phyloP scores from a whole-genome alignment of 2,113 vertebrate species.

The Nothocercus julius region DNA sequence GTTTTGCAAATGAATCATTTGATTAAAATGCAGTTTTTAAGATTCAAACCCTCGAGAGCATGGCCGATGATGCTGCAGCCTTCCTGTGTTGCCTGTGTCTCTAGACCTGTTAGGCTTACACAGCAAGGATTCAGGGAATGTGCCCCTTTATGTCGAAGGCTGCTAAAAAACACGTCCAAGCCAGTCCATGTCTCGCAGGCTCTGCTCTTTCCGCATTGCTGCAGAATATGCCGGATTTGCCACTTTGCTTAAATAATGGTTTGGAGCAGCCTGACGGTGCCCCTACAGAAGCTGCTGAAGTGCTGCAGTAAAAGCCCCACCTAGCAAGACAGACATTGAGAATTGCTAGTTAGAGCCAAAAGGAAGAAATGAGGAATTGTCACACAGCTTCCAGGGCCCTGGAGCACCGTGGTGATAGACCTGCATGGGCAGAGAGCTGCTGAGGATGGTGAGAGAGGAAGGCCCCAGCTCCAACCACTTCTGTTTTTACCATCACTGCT shows the following conservation, averaged over 20 bases:
- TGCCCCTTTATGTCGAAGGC: background rate
- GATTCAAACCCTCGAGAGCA: conserved; percentile 50
- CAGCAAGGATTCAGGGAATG: conserved; percentile 13
- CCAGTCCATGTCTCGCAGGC: conserved; percentile 43
- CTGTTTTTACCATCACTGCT: background rate
- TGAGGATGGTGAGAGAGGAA: background rate
- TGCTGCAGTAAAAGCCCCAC: conserved; percentile 66
- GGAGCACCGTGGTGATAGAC: conserved; percentile 8
- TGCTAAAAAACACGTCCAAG: background rate
- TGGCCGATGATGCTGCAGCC: background rate
- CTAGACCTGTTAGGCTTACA: conserved; percentile 1
- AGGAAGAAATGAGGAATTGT: conserved; percentile 31
- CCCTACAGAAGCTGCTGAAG: conserved; percentile 67
- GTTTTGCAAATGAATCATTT: conserved; percentile 73
- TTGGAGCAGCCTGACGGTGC: conserved; percentile 2
- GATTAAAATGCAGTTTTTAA: conserved; percentile 68
- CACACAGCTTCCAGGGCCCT: conserved; percentile 34
- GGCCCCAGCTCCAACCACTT: background rate
- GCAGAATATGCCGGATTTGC: conserved; percentile 58
- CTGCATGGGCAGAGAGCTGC: background rate
- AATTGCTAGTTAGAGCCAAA: conserved; percentile 59
- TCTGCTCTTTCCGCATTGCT: conserved; percentile 59
- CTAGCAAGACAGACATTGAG: conserved; percentile 45
- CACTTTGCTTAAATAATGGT: conserved; percentile 54
- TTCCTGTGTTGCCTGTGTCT: conserved; percentile 27